Evolutionary conservation across 2,797 vertebrate genomes (phyloP).

Genomic region (Chelidonichthys spinosus): DNA sequence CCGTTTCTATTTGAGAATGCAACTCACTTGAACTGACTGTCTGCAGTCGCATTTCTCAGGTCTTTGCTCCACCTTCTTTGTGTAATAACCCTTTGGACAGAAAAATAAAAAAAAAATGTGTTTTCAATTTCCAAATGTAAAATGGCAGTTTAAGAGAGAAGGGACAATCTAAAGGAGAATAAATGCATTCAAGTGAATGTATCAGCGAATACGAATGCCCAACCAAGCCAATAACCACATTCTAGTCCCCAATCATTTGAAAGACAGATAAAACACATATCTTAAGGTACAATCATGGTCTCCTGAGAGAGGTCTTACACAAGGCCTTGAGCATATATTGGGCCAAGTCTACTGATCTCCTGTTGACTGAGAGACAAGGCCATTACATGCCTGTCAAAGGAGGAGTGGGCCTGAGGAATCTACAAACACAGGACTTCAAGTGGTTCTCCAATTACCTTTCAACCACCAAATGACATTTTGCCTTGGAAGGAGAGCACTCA

Average conservation of each 20-base stretch:
- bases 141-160: constrained; percentile 22
- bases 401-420: constrained; percentile 64
- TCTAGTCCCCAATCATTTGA: constrained; percentile 43
- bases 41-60: constrained; percentile 37
- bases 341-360: constrained; percentile 49
- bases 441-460: constrained; percentile 71
- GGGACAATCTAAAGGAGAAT: constrained; percentile 22
- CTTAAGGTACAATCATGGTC: constrained; percentile 55
- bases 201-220: constrained; percentile 37
- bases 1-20: constrained; percentile 44
- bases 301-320: constrained; percentile 55
- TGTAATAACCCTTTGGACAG: constrained; percentile 35
- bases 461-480: constrained; percentile 51
- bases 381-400: constrained; percentile 76
- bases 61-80: constrained; percentile 29
- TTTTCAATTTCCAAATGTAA: constrained; percentile 18
- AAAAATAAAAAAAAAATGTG: constrained; percentile 19
- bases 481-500: constrained; percentile 36
- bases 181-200: constrained; percentile 48
- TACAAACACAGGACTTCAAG: constrained; percentile 65
- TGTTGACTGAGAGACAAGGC: constrained; percentile 73
- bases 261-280: constrained; percentile 56
- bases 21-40: constrained; percentile 23
- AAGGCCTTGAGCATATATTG: constrained; percentile 53
- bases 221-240: constrained; percentile 17